phyloP scores from a whole-genome alignment of 1,140 invertebrate genomes.

The Neelides sp. region DNA sequence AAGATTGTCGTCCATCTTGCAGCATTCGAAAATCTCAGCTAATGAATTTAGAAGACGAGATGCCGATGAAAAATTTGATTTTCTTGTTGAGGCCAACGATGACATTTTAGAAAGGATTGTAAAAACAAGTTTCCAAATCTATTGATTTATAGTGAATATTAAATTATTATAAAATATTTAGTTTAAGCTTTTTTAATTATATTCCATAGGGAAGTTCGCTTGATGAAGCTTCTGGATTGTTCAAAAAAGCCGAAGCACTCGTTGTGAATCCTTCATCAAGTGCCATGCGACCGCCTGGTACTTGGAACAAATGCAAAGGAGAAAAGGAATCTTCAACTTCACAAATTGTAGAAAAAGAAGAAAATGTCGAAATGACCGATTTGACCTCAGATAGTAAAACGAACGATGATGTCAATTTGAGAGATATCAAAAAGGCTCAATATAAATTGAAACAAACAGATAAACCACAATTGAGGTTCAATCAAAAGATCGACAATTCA shows the following conservation, averaged over 20 bases:
- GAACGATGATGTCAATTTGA: constrained; percentile 11
- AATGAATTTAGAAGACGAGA: constrained; percentile 46
- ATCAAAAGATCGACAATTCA: constrained; percentile 72
- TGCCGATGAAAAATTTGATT: constrained; percentile 58
- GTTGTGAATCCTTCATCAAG: constrained; percentile 35
- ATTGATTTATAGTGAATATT: neutral
- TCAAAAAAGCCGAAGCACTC: constrained; percentile 43
- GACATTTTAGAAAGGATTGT: constrained; percentile 65
- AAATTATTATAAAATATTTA: constrained; percentile 16
- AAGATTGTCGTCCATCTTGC: too few species aligned
- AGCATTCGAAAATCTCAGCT: constrained; percentile 43
- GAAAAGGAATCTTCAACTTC: constrained; percentile 40
- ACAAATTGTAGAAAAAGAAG: neutral
- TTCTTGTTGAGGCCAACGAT: constrained; percentile 63
- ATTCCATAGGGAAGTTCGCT: constrained; percentile 43
- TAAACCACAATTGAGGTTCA: constrained; percentile 71
- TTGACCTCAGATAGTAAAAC: constrained; percentile 3
- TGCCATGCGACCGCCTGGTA: constrained; percentile 17
- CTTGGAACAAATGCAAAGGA: constrained; percentile 38
- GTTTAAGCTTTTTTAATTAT: constrained; percentile 19
- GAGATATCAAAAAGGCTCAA: constrained; percentile 7
- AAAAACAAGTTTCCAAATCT: constrained; percentile 33
- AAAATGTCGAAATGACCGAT: constrained; percentile 5
- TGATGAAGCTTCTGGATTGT: constrained; percentile 56
- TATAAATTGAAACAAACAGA: constrained; percentile 33